Percentiles rank a stretch among this genome's conserved stretches.
phyloP scores from a whole-genome alignment of 2,888 invertebrate species.

The Cephus sareptanus region DNA sequence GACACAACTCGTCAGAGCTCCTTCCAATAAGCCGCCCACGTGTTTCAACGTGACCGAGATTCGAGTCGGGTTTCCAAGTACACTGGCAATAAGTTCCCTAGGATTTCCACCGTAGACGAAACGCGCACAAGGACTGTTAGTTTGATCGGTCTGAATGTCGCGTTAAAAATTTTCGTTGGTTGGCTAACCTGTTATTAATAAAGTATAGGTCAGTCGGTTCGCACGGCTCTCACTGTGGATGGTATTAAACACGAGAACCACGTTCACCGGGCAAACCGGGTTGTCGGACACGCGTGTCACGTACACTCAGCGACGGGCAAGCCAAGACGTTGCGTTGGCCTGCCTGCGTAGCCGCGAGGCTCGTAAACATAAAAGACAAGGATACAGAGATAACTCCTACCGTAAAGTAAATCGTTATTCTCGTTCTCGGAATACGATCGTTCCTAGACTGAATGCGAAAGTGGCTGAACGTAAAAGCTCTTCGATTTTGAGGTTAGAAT shows the following conservation, averaged over 20 bases:
- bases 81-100: not conserved
- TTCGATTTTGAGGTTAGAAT: not conserved
- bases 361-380: not conserved
- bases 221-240: not conserved
- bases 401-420: not conserved
- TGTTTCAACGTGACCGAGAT: not conserved
- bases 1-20: not conserved
- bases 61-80: not conserved
- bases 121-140: not conserved
- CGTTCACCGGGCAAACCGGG: not conserved
- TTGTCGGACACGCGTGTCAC: not conserved
- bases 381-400: not conserved
- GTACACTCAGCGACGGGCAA: not conserved
- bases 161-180: not conserved
- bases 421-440: not conserved
- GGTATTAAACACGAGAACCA: not conserved
- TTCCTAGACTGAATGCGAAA: not conserved
- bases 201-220: constrained; percentile 9
- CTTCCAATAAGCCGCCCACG: not conserved
- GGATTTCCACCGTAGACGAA: not conserved
- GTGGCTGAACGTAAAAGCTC: not conserved
- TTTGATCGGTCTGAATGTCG: too few species aligned
- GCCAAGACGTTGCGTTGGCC: not conserved
- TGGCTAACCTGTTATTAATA: not conserved
- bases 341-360: not conserved